phyloP scores from a whole-genome alignment of 2,113 vertebrate genomes.

The Isurus oxyrinchus region DNA sequence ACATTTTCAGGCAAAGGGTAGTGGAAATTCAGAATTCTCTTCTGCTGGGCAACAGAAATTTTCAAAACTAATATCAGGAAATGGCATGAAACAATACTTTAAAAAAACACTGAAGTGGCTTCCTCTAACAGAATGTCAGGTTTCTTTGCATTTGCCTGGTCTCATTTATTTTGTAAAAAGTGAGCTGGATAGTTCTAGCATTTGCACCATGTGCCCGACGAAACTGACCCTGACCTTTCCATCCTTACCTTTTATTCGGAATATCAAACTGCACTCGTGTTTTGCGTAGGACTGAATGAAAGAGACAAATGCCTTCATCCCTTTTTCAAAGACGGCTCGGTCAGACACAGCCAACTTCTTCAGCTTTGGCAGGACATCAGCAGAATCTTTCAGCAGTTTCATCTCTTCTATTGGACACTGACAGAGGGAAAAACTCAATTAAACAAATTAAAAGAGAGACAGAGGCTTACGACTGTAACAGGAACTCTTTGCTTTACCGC shows the following conservation, averaged over 20 bases:
- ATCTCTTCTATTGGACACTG: constrained; percentile 86
- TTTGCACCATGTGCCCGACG: neutral
- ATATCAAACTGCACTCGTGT: constrained; percentile 89
- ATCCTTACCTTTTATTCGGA: constrained; percentile 78
- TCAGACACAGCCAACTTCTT: constrained; percentile 70
- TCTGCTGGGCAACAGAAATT: neutral
- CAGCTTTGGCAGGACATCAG: constrained; percentile 77
- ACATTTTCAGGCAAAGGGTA: neutral
- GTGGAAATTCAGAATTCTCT: neutral
- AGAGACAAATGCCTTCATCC: constrained; percentile 87
- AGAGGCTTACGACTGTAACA: neutral
- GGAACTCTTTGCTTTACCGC: neutral
- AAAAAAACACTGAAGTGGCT: neutral
- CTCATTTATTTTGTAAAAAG: neutral
- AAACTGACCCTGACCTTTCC: neutral
- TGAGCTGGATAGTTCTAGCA: neutral
- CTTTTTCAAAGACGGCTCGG: constrained; percentile 81
- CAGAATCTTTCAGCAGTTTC: constrained; percentile 53
- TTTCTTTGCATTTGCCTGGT: neutral
- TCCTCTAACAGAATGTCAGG: neutral
- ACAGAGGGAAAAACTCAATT: neutral
- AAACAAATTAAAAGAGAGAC: neutral
- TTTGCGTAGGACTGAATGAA: constrained; percentile 84
- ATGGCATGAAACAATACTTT: neutral
- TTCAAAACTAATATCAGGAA: neutral